Base-by-base conservation (phyloP, 2,113 vertebrate species). In the Psephotus haematonotus region DNA sequence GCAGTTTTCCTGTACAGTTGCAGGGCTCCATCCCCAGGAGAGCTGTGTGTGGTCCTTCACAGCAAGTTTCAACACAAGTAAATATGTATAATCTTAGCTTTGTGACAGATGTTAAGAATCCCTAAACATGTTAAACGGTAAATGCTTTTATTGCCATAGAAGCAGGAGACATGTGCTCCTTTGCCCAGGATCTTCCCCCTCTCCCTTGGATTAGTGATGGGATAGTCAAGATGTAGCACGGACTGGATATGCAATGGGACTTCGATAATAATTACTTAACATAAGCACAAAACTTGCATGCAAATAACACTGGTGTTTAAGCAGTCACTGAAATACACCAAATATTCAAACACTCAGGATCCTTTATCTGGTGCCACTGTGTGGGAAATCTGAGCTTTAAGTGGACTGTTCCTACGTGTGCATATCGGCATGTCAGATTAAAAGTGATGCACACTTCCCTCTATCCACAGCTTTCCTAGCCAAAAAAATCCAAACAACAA, bases 391-490 rank as follows among this genome's bases (percentile, higher is more conserved):
- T 1, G 41, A 75, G 62, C 25, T 19, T 1, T 12, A 49, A 69
- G 10, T 7, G 3, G 5, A 28, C 23, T 70, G 11, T 44, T 71
- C 13, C 47, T 43, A 28, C 44, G 11, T 10, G 64, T 71, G 17
- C 29, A 24, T 20, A n/a, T 10, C 11, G 10, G 27, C 55, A 10
- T 2, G 25, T 24, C 43, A n/a, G 16, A 71, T 17, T 25, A 50
- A 24, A n/a, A 28, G 17, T 1, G 10, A 33, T 6, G 24, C 23
- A 69, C 9, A 1, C 18, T 8, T 69, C 6, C 1, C 23, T 57
- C 63, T 24, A 31, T 29, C 25, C 12, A n/a, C 46, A 62, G 55
- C 14, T 10, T 28, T 24, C 43, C 27, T 33, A 59, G 10, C 2
- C 6, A 20, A 35, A 27, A 13, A 3, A 29, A 37, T 37, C 37